Evolutionary conservation across 2,113 vertebrate species (phyloP).

Genomic region (Artemisiospiza belli): DNA sequence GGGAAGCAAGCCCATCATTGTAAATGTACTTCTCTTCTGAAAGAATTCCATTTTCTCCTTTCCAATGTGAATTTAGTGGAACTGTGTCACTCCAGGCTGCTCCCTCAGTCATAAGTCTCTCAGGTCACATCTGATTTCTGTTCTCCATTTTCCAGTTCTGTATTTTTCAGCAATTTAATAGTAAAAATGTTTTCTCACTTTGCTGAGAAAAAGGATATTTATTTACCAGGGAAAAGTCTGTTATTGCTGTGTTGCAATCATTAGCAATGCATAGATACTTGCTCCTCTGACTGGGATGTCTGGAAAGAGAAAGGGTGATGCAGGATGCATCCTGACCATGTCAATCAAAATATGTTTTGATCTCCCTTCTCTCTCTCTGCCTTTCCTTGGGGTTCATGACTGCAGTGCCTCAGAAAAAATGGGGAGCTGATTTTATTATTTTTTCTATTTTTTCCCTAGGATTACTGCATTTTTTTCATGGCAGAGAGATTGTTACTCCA

Average conservation of each 20-base stretch:
- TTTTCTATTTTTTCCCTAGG: neutral
- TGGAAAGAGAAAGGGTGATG: neutral
- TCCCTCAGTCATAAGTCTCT: neutral
- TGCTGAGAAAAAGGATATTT: neutral
- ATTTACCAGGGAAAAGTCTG: neutral
- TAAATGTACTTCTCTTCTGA: neutral
- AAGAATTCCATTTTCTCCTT: neutral
- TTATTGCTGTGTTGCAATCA: neutral
- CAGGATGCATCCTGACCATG: neutral
- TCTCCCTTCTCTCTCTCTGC: neutral
- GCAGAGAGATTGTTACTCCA: neutral
- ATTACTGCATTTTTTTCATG: neutral
- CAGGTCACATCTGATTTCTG: neutral
- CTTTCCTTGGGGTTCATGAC: neutral
- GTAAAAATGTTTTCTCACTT: neutral
- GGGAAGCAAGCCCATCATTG: neutral
- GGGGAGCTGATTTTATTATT: neutral
- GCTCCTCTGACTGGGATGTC: neutral
- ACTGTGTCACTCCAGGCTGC: neutral
- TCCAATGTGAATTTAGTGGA: neutral
- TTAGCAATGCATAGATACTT: neutral
- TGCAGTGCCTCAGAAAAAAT: neutral
- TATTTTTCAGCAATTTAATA: neutral
- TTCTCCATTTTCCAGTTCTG: neutral
- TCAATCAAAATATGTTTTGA: neutral